Evolutionary conservation across 2,113 vertebrate genomes (phyloP).

Genomic region (Gambusia affinis): DNA sequence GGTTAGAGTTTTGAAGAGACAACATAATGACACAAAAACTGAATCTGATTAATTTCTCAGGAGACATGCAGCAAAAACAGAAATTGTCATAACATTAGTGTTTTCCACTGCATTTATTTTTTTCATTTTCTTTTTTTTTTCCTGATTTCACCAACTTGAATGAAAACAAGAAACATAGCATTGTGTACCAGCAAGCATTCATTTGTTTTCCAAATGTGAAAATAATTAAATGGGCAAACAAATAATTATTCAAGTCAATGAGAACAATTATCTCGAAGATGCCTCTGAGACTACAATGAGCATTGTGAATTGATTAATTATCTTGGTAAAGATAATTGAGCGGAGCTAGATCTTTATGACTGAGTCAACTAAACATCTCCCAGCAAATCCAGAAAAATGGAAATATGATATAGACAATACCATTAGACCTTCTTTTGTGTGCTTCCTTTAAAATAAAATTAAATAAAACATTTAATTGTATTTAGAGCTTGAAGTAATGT

Average conservation of each 20-base stretch:
- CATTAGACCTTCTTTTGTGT: not conserved
- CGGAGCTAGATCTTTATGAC: slow-evolving; percentile 68
- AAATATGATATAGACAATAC: not conserved
- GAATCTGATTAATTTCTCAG: slow-evolving; percentile 39
- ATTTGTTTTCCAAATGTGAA: slow-evolving; percentile 81
- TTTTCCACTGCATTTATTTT: slow-evolving; percentile 5
- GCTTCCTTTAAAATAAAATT: not conserved
- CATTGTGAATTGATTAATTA: slow-evolving; percentile 84
- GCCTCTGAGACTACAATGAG: slow-evolving; percentile 82
- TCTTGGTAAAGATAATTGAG: slow-evolving; percentile 81
- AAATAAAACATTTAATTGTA: not conserved
- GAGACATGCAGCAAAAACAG: slow-evolving; percentile 14
- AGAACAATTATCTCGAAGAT: slow-evolving; percentile 85
- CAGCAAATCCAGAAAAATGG: slow-evolving; percentile 22
- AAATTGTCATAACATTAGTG: slow-evolving; percentile 4
- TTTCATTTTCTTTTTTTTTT: slow-evolving; percentile 22
- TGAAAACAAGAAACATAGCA: slow-evolving; percentile 21
- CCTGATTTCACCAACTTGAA: slow-evolving; percentile 11
- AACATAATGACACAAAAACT: slow-evolving; percentile 36
- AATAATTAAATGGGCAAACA: slow-evolving; percentile 86
- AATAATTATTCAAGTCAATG: slow-evolving; percentile 87
- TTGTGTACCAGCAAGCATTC: slow-evolving; percentile 47
- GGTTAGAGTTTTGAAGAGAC: slow-evolving; percentile 29
- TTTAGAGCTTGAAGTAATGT: too few relatives aligned
- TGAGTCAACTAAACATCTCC: slow-evolving; percentile 54